Evolutionary conservation across 2,113 vertebrate species (phyloP).

Genomic region (Aramus guarauna): DNA sequence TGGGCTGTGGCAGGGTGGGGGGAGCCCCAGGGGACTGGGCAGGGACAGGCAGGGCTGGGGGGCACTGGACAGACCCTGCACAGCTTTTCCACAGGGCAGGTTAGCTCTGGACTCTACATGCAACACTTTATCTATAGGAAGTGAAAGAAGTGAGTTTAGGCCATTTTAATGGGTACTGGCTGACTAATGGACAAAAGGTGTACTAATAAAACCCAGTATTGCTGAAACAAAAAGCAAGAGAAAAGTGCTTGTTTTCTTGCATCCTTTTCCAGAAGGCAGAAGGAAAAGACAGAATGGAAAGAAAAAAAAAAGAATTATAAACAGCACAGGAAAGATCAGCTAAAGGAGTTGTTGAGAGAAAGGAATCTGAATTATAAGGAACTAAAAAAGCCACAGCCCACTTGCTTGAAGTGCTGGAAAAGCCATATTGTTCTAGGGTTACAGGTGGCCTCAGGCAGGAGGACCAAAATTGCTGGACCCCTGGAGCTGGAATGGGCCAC

Average conservation of each 20-base stretch:
- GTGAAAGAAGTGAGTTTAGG: background rate
- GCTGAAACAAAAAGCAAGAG: background rate
- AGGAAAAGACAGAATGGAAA: background rate
- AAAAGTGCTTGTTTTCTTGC: background rate
- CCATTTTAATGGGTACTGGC: background rate
- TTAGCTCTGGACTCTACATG: background rate
- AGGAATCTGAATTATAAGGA: background rate
- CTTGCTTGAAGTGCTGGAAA: background rate
- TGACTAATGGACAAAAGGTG: background rate
- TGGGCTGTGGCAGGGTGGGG: background rate
- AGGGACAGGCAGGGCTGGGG: background rate
- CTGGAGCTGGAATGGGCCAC: background rate
- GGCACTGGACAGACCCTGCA: background rate
- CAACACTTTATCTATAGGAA: background rate
- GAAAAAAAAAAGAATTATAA: background rate
- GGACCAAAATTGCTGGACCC: background rate
- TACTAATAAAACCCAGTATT: background rate
- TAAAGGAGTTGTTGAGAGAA: background rate
- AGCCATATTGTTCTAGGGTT: background rate
- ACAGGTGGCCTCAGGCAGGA: background rate
- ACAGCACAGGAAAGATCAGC: background rate
- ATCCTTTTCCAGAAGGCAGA: background rate
- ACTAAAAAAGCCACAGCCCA: background rate
- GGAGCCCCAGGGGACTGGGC: background rate
- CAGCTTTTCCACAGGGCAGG: background rate